Percentiles rank a stretch among this genome's conserved stretches.
phyloP scores from a whole-genome alignment of 2,888 invertebrate genomes.

The Theretra japonica region DNA sequence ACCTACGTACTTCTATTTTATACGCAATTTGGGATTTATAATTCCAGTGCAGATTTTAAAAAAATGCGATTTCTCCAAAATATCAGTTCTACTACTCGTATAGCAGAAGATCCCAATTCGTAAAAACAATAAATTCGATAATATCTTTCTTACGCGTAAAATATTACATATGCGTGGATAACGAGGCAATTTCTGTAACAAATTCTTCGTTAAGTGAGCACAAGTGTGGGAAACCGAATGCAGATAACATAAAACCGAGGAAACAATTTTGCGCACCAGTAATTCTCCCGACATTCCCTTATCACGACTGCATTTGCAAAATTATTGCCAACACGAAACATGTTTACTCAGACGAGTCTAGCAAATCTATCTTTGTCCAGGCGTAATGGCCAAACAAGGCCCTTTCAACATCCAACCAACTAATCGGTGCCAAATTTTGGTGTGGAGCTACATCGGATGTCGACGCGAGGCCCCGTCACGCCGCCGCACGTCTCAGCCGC shows the following conservation, averaged over 20 bases:
- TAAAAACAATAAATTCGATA: too few species aligned
- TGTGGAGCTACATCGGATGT: conserved; percentile 33
- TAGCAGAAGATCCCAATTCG: too few species aligned
- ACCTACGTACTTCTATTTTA: too few species aligned
- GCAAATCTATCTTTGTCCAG: conserved; percentile 13
- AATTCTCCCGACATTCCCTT: neutral
- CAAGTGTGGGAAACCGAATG: conserved; percentile 3
- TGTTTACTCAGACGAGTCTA: neutral
- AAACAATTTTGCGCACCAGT: conserved; percentile 6
- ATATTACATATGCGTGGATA: too few species aligned
- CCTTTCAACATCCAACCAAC: conserved; percentile 16
- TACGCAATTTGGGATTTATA: too few species aligned
- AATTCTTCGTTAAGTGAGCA: neutral
- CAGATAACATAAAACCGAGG: conserved; percentile 3
- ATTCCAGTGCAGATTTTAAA: too few species aligned
- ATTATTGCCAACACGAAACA: neutral
- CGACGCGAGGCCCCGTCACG: conserved; percentile 47
- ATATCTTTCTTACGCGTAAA: too few species aligned
- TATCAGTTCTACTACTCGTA: too few species aligned
- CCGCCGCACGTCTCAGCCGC: conserved; percentile 33
- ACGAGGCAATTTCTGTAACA: neutral
- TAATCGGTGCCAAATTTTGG: conserved; percentile 29
- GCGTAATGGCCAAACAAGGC: conserved; percentile 10
- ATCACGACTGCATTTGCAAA: neutral
- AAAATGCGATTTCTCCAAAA: too few species aligned